phyloP scores from a whole-genome alignment of 2,113 vertebrate genomes.

The Oplegnathus fasciatus region DNA sequence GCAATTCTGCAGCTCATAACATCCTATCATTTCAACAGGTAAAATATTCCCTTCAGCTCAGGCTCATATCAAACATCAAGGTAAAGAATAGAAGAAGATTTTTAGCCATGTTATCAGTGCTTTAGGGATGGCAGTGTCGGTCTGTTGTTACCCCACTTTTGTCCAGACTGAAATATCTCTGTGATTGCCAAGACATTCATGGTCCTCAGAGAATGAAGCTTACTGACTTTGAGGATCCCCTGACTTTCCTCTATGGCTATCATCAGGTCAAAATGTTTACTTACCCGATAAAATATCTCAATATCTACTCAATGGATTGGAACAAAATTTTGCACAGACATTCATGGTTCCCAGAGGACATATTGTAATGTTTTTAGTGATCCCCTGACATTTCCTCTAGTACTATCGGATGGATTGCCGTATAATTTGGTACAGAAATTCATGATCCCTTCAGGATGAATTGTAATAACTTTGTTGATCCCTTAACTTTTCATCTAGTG shows the following conservation, averaged over 20 bases:
- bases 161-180: neutral
- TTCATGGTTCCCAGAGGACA: neutral
- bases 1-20: conserved; percentile 19
- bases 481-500: too few species aligned
- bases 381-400: neutral
- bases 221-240: neutral
- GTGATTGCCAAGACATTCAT: neutral
- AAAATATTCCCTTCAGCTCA: neutral
- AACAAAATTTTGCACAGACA: neutral
- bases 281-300: neutral
- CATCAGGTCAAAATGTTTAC: too few species aligned
- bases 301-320: neutral
- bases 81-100: neutral
- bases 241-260: neutral
- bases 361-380: neutral
- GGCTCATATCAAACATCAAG: conserved; percentile 8
- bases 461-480: too few species aligned
- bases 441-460: too few species aligned
- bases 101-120: neutral
- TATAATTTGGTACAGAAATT: too few species aligned
- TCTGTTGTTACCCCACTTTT: neutral
- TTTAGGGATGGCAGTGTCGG: neutral
- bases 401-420: too few species aligned
- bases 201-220: neutral
- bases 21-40: neutral